Base-by-base conservation (phyloP, 2,888 invertebrate genomes). In the Acleris emargana region DNA sequence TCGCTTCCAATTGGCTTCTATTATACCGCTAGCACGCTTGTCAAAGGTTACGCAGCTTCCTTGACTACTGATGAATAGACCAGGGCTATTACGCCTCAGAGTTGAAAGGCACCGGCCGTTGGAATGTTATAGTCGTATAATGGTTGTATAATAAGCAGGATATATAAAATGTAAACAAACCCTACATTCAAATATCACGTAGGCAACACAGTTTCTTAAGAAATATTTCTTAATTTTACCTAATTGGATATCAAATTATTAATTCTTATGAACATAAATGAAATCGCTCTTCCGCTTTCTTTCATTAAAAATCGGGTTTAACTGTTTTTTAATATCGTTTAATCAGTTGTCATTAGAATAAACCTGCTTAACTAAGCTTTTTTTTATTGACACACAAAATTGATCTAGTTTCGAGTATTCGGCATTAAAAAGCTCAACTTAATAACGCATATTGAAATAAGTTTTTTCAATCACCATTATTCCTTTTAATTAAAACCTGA, bases 31-130 rank as follows among this genome's bases (percentile, higher is more conserved):
- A 71, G 71, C 67, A 69, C 62, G 74, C 73, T 72, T 71, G 49
- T 66, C 64, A 68, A 70, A 68, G 60, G 71, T 71, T 67, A 60
- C 52, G 13, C 13, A 62, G 68, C 68, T 80, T 78, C 79, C 76
- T 77, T 73, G 73, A 73, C 75, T 67, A 43, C 22, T 61, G 75
- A 71, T 77, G 76, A 76, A 70, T 78, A 59, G 60, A 52, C 51
- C 38, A 50, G 32, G 38, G 45, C 53, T 47, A 58, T 64, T 58
- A 58, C 59, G 58, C 11, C 42, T 54, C 20, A 13, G 18, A 71
- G 62, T 67, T 72, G 3, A 69, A 72, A 68, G 64, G 53, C 18
- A 61, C 71, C 71, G 68, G 51, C 58, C 50, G 11, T 22, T 18
- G 51, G 51, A 67, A 58, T 63, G 25, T 16, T 57, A 59, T 13